Percentiles rank a stretch among this genome's conserved stretches.
phyloP scores from a whole-genome alignment of 1,140 invertebrate genomes.

The Drosophila cardini region DNA sequence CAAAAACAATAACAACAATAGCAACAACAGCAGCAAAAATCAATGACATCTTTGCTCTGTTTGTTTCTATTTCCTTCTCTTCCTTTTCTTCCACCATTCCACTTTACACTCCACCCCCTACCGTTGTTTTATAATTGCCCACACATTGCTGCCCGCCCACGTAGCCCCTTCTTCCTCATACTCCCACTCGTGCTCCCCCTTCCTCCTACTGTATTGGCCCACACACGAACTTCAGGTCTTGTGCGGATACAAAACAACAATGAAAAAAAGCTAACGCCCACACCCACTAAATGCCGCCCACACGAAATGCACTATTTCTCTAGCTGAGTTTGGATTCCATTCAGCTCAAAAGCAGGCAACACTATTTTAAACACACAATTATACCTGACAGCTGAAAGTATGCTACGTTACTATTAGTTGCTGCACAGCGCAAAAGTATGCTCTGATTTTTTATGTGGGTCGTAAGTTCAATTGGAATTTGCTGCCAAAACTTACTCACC shows the following conservation, averaged over 20 bases:
- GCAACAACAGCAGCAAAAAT: constrained; percentile 28
- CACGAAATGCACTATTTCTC: constrained; percentile 31
- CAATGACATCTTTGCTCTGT: constrained; percentile 35
- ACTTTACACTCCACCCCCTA: too few relatives aligned
- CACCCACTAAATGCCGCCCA: constrained; percentile 24
- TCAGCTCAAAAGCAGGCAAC: constrained; percentile 34
- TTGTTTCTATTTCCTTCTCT: neutral
- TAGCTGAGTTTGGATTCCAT: constrained; percentile 25
- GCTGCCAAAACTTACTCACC: constrained; percentile 11
- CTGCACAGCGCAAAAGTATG: constrained; percentile 43
- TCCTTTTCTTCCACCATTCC: neutral
- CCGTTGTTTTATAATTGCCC: constrained; percentile 12
- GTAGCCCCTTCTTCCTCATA: constrained; percentile 29
- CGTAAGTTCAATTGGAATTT: constrained; percentile 15
- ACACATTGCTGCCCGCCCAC: constrained; percentile 31
- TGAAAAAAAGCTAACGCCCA: constrained; percentile 9
- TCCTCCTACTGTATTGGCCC: constrained; percentile 8
- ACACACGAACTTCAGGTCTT: constrained; percentile 33
- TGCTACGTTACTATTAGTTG: constrained; percentile 29
- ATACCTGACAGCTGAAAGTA: constrained; percentile 24
- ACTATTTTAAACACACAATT: constrained; percentile 10
- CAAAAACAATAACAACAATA: constrained; percentile 1
- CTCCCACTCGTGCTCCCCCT: constrained; percentile 8
- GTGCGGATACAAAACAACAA: constrained; percentile 17
- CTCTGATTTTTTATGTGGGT: constrained; percentile 28